These are phyloP conservation scores for Branchinecta lynchi DNA, from an alignment of 1,140 invertebrate species.

Conservation along the genomic window DNA sequence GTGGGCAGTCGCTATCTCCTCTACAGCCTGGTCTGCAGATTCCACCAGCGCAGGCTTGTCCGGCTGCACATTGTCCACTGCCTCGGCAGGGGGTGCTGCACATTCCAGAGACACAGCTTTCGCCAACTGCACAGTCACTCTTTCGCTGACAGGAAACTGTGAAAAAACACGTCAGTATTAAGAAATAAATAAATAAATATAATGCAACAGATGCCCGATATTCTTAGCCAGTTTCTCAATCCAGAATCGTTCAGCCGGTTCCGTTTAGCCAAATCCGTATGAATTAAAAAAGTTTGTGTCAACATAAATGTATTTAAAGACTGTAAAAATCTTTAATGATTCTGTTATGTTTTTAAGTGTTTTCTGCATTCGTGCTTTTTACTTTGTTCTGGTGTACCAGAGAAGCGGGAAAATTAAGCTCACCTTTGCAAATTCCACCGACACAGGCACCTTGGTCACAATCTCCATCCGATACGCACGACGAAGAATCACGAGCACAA, in stretches of 20 bases:
- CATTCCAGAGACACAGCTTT: constrained; percentile 57
- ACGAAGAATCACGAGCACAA: constrained; percentile 48
- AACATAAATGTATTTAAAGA: too few species aligned
- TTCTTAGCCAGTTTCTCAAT: too few species aligned
- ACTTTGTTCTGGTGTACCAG: too few species aligned
- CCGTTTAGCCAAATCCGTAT: too few species aligned
- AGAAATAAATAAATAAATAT: neutral
- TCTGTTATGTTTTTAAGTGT: too few species aligned
- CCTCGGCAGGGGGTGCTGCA: constrained; percentile 58
- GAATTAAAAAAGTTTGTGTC: too few species aligned
- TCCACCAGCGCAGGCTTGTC: constrained; percentile 61
- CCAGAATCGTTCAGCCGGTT: too few species aligned
- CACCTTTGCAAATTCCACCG: constrained; percentile 58
- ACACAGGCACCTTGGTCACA: constrained; percentile 55
- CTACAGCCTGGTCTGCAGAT: constrained; percentile 65
- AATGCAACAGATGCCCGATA: neutral
- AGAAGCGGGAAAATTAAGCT: constrained; percentile 13
- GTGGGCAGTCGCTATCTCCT: constrained; percentile 57
- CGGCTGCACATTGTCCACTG: constrained; percentile 57
- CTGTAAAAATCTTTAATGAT: too few species aligned
- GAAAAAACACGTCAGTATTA: constrained; percentile 22
- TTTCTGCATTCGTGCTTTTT: too few species aligned
- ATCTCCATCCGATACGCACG: constrained; percentile 52
- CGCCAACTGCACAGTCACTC: constrained; percentile 59
- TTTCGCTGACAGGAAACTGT: constrained; percentile 55